phyloP scores from a whole-genome alignment of 2,113 vertebrate genomes.

The Thomomys bottae region DNA sequence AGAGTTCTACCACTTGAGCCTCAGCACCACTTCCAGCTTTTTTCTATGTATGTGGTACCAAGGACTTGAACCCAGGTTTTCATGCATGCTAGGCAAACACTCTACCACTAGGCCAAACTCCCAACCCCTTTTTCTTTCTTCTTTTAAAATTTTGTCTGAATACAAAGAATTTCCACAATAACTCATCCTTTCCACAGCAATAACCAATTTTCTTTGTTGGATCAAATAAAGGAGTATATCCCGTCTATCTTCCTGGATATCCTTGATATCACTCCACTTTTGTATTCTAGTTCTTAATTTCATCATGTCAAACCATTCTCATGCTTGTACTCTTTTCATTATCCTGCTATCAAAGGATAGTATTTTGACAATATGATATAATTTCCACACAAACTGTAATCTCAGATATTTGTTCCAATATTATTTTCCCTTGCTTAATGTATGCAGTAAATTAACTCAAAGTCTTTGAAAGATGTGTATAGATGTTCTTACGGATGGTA shows the following conservation, averaged over 20 bases:
- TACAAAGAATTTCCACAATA: not conserved
- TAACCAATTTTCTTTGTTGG: not conserved
- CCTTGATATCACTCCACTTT: not conserved
- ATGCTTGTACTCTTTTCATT: conserved; percentile 21
- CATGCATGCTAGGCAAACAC: no score
- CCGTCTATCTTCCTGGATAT: not conserved
- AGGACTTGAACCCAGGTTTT: no score
- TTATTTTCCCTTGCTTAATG: conserved; percentile 52
- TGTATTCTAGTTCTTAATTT: conserved; percentile 5
- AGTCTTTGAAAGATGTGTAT: conserved; percentile 41
- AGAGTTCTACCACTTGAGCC: no score
- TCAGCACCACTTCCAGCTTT: no score
- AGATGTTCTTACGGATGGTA: conserved; percentile 14
- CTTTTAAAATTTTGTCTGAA: not conserved
- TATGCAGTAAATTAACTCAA: conserved; percentile 57
- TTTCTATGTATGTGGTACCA: no score
- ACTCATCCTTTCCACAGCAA: not conserved
- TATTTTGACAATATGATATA: conserved; percentile 43
- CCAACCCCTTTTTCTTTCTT: no score
- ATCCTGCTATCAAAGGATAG: conserved; percentile 15
- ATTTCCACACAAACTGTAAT: conserved; percentile 57
- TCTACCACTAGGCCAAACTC: no score
- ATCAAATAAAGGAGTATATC: not conserved
- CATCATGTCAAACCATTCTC: not conserved
- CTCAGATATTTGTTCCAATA: conserved; percentile 38